Percentiles rank a stretch among this genome's conserved stretches.
These are phyloP conservation scores for Marronus borbonicus DNA, from an alignment of 2,888 invertebrate species.

Conservation along the genomic window DNA sequence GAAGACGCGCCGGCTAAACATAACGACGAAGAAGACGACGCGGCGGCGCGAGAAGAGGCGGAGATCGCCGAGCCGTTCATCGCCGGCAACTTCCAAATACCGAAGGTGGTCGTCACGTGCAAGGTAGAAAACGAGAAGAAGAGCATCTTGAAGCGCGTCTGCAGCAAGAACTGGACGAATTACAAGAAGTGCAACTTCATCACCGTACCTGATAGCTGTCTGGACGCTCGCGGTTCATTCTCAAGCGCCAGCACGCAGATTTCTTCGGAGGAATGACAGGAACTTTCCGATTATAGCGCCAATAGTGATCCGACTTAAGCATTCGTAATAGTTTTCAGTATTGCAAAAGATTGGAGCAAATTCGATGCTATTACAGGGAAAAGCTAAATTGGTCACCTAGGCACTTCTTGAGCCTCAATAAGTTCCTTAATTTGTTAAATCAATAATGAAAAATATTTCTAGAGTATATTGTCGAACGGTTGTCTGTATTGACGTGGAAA, in stretches of 20 bases:
- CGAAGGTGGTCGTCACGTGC: constrained; percentile 66
- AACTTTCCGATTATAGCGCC: constrained; percentile 14
- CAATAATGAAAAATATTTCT: no score
- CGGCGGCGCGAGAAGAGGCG: constrained; percentile 16
- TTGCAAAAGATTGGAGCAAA: no score
- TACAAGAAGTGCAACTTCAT: constrained; percentile 65
- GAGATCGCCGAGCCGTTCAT: constrained; percentile 48
- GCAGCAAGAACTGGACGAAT: constrained; percentile 61
- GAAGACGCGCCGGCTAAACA: not conserved
- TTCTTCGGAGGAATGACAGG: constrained; percentile 65
- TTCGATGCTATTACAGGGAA: no score
- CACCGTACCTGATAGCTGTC: constrained; percentile 67
- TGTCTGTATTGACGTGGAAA: no score
- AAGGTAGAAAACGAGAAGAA: constrained; percentile 64
- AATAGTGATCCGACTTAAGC: not conserved
- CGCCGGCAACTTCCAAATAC: constrained; percentile 56
- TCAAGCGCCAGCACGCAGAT: constrained; percentile 70
- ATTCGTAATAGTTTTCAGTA: no score
- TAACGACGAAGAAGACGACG: not conserved
- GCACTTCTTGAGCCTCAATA: no score
- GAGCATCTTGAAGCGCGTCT: constrained; percentile 68
- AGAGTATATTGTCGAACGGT: no score
- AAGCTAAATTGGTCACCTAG: no score
- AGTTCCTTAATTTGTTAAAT: no score
- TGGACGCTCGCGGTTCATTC: constrained; percentile 68